A percentile compares a stretch with the other conserved stretches of the same genome.
These are phyloP conservation scores for Aurelia sp. DNA, from an alignment of 30 jellyfish, hydroid and myxozoan genomes.

Conservation along the genomic window DNA sequence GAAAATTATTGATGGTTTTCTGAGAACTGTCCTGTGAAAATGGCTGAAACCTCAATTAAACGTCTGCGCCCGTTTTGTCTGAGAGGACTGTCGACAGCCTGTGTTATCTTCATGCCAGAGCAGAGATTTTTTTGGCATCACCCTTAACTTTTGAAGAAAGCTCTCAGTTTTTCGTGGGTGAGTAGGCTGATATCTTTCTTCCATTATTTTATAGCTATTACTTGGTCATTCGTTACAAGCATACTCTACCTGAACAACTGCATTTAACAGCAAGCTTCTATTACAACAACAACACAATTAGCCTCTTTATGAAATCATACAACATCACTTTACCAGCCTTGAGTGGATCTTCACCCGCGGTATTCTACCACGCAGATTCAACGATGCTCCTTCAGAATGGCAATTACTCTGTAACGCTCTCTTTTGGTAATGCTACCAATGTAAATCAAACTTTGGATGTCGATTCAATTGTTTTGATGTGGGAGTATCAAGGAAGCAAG, in stretches of 20 bases:
- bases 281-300: slow-evolving; percentile 40
- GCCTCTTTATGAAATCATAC: slow-evolving; percentile 32
- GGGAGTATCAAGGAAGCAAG: slow-evolving; percentile 32
- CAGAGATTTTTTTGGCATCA: too few relatives aligned
- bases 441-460: slow-evolving; percentile 47
- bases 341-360: slow-evolving; percentile 6
- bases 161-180: too few relatives aligned
- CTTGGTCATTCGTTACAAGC: slow-evolving; percentile 53
- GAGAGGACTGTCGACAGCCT: too few relatives aligned
- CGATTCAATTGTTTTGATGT: slow-evolving; percentile 70
- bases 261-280: slow-evolving; percentile 10
- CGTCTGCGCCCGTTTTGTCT: too few relatives aligned
- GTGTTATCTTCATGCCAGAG: too few relatives aligned
- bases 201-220: slow-evolving; percentile 9
- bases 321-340: slow-evolving; percentile 49
- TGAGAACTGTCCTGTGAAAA: too few relatives aligned
- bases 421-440: slow-evolving; percentile 17
- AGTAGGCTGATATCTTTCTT: too few relatives aligned
- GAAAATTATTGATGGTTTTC: too few relatives aligned
- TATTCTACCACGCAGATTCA: slow-evolving; percentile 16
- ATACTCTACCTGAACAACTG: background rate
- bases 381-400: slow-evolving; percentile 21
- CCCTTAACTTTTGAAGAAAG: too few relatives aligned
- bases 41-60: too few relatives aligned
- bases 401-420: slow-evolving; percentile 53